These are phyloP conservation scores for Melanostoma mellinum DNA, from an alignment of 2,888 invertebrate genomes.

Conservation along the genomic window DNA sequence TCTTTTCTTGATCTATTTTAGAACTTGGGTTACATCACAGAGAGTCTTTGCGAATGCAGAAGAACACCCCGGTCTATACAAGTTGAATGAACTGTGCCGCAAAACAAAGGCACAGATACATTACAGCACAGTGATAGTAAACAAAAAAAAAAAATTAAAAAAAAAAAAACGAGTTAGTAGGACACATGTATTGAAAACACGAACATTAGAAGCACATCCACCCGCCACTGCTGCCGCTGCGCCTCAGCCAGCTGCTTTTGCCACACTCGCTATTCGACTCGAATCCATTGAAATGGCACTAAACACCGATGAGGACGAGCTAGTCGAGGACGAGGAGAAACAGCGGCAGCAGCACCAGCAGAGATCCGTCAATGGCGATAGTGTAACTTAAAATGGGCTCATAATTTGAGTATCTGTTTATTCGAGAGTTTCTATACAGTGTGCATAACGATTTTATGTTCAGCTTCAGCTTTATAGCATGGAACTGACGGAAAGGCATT, in stretches of 20 bases:
- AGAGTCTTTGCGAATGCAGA: constrained; percentile 68
- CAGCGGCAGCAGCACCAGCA: too few relatives aligned
- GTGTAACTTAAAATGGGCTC: constrained; percentile 53
- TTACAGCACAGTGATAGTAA: constrained; percentile 36
- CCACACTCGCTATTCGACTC: neutral
- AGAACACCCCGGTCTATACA: constrained; percentile 42
- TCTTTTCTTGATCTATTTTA: constrained; percentile 70
- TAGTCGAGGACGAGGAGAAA: constrained; percentile 13
- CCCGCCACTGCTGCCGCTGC: constrained; percentile 21
- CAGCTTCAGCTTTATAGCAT: constrained; percentile 34
- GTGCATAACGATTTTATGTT: constrained; percentile 52
- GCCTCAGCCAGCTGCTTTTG: constrained; percentile 16
- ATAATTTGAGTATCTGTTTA: constrained; percentile 68
- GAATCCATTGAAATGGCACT: constrained; percentile 43
- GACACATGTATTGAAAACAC: constrained; percentile 61
- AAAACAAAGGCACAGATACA: constrained; percentile 61
- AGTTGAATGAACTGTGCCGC: constrained; percentile 69
- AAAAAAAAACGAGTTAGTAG: constrained; percentile 62
- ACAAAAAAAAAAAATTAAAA: neutral
- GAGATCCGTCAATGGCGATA: constrained; percentile 58
- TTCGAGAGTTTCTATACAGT: constrained; percentile 24
- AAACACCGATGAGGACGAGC: constrained; percentile 24
- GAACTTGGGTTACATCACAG: constrained; percentile 67
- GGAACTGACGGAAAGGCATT: constrained; percentile 65
- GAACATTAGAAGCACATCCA: constrained; percentile 32